Base-by-base conservation (phyloP, 2,797 vertebrate species). In the Enteromius anoplus region DNA sequence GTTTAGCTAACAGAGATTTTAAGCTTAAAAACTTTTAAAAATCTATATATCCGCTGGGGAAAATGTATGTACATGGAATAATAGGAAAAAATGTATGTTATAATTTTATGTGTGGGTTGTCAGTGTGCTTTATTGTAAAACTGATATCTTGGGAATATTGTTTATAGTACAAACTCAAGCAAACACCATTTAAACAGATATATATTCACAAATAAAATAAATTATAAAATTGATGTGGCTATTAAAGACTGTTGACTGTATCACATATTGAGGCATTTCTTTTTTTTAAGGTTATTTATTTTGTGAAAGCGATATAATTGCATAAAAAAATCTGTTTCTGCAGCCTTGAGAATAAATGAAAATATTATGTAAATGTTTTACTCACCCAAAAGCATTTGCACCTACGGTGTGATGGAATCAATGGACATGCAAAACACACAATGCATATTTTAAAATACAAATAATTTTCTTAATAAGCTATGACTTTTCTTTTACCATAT, bases 281-380 rank as follows among this genome's bases (percentile, higher is more conserved):
- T 64, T 82, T 26, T 26, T 78, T 32, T 58, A 37, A 72, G 40
- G 9, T 49, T 29, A 60, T 49, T 10, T 75, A 29, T 77, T 64
- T 66, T 66, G 62, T 58, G 9, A 78, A 37, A 17, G 65, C 9
- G 9, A 83, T 68, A 17, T 34, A 65, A 76, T 19, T 62, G 51
- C 80, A 60, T 80, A 17, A 26, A 21, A 72, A 72, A 32, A 80
- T 71, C 65, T 29, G 47, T 62, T 58, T 45, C 76, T 76, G 64
- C 77, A 78, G 47, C 64, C 40, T 26, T 80, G 42, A 47, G 79
- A 78, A n/a, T 51, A 23, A 23, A 66, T 14, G 0, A 73, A 32
- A 49, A 15, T 12, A 81, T 15, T 47, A 72, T 86, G 58, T 81
- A 81, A 72, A 72, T 80, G 47, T 83, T 86, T 82, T 81, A 29